These are phyloP conservation scores for Belgica antarctica DNA, from an alignment of 2,888 invertebrate species.

Conservation along the genomic window DNA sequence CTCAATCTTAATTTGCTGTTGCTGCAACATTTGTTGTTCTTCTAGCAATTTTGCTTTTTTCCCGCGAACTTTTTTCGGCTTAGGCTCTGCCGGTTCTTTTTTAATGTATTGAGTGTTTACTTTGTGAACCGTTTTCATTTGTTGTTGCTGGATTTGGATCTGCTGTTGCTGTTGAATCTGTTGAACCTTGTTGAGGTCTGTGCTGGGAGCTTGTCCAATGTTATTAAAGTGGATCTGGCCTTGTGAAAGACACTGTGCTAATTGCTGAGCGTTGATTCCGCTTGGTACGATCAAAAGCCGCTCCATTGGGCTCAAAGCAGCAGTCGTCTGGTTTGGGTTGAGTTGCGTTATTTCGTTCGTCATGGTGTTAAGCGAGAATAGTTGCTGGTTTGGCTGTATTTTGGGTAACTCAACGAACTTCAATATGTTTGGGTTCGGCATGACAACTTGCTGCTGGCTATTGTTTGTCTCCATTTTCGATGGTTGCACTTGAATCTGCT, in stretches of 20 bases:
- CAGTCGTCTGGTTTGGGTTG: slow-evolving; percentile 53
- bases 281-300: slow-evolving; percentile 54
- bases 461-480: slow-evolving; percentile 40
- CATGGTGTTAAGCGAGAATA: slow-evolving; percentile 54
- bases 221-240: slow-evolving; percentile 56
- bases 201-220: slow-evolving; percentile 49
- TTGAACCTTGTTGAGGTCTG: slow-evolving; percentile 48
- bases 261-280: slow-evolving; percentile 55
- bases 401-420: slow-evolving; percentile 54
- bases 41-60: slow-evolving; percentile 45
- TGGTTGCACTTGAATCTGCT: slow-evolving; percentile 19
- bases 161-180: slow-evolving; percentile 50
- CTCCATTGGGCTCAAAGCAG: slow-evolving; percentile 54
- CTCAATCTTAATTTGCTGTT: slow-evolving; percentile 30
- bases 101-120: slow-evolving; percentile 48
- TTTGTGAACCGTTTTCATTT: slow-evolving; percentile 49
- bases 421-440: slow-evolving; percentile 47
- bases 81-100: slow-evolving; percentile 48
- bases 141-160: slow-evolving; percentile 50
- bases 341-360: slow-evolving; percentile 56
- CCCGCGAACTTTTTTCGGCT: slow-evolving; percentile 47
- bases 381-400: slow-evolving; percentile 53
- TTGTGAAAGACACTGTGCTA: slow-evolving; percentile 54
- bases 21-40: slow-evolving; percentile 45
- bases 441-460: slow-evolving; percentile 39